These are phyloP conservation scores for Cataglyphis albicans DNA, from an alignment of 2,888 invertebrate genomes.

Conservation along the genomic window DNA sequence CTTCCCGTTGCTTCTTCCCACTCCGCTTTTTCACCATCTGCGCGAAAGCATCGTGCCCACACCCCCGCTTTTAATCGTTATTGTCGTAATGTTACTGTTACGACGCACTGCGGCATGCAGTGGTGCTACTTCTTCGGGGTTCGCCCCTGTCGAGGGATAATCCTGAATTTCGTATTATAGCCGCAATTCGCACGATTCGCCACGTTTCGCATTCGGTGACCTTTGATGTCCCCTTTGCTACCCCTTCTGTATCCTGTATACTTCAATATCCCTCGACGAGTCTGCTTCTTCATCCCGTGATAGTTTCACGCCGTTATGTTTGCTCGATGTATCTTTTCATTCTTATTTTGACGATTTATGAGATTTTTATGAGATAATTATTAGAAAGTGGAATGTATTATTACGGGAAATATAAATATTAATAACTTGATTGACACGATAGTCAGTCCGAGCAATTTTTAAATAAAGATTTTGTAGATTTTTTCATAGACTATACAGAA, in stretches of 20 bases:
- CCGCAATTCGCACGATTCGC: conserved; percentile 74
- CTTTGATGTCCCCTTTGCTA: conserved; percentile 54
- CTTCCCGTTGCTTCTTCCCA: not conserved
- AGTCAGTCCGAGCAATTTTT: not conserved
- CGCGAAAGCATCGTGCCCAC: conserved; percentile 14
- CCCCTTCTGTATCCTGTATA: conserved; percentile 23
- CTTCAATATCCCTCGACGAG: not conserved
- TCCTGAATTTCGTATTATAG: conserved; percentile 75
- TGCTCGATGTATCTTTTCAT: conserved; percentile 36
- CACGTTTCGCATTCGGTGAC: conserved; percentile 67
- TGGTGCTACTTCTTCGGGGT: conserved; percentile 55
- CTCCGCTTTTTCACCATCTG: conserved; percentile 16
- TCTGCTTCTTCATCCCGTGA: conserved; percentile 29
- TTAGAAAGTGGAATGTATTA: conserved; percentile 19
- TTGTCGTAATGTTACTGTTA: conserved; percentile 78
- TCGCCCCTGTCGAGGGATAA: conserved; percentile 68
- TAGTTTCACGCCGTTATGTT: conserved; percentile 33
- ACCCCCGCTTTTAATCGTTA: conserved; percentile 78
- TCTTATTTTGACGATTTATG: conserved; percentile 10
- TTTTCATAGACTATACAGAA: not conserved
- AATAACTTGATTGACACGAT: not conserved
- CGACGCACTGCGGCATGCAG: conserved; percentile 67
- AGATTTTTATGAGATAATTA: conserved; percentile 39
- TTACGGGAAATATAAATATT: not conserved
- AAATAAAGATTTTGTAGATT: not conserved